Conservation (phyloP, 2,888 invertebrate species). For the Drosophila mayaguana region DNA sequence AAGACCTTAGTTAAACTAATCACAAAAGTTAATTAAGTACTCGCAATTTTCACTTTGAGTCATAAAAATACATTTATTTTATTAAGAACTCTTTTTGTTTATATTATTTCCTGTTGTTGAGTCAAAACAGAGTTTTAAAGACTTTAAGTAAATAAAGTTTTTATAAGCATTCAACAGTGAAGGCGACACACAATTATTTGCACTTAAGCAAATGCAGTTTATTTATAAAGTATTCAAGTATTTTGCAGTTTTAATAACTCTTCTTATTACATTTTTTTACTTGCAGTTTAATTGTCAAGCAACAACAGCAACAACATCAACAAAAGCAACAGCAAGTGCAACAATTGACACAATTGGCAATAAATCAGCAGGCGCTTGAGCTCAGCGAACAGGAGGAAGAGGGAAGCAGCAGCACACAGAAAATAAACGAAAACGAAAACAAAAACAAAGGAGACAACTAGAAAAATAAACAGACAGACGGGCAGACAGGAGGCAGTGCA, state of each 20-base stretch:
- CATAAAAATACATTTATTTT: conserved; percentile 12
- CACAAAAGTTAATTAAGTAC: background rate
- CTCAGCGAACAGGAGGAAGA: conserved; percentile 9
- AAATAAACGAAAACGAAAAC: conserved; percentile 49
- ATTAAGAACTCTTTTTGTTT: background rate
- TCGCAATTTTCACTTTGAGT: conserved; percentile 14
- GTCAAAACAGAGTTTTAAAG: conserved; percentile 11
- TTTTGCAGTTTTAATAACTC: conserved; percentile 30
- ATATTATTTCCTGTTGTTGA: conserved; percentile 40
- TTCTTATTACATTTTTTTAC: conserved; percentile 21
- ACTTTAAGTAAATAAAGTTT: conserved; percentile 22
- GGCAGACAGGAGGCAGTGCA: conserved; percentile 41
- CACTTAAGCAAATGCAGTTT: conserved; percentile 38
- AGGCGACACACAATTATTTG: conserved; percentile 17
- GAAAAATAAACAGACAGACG: conserved; percentile 19
- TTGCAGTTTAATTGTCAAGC: conserved; percentile 73
- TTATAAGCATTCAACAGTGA: conserved; percentile 30
- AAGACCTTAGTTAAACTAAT: conserved; percentile 6
- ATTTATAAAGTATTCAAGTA: conserved; percentile 21
- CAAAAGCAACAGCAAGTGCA: conserved; percentile 62
- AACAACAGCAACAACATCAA: conserved; percentile 39
- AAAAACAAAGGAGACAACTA: conserved; percentile 44
- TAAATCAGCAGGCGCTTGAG: conserved; percentile 53
- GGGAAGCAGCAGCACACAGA: conserved; percentile 10
- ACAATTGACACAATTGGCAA: conserved; percentile 66